Evolutionary conservation across 2,113 vertebrate species (phyloP).

Genomic region (Sylvia atricapilla): DNA sequence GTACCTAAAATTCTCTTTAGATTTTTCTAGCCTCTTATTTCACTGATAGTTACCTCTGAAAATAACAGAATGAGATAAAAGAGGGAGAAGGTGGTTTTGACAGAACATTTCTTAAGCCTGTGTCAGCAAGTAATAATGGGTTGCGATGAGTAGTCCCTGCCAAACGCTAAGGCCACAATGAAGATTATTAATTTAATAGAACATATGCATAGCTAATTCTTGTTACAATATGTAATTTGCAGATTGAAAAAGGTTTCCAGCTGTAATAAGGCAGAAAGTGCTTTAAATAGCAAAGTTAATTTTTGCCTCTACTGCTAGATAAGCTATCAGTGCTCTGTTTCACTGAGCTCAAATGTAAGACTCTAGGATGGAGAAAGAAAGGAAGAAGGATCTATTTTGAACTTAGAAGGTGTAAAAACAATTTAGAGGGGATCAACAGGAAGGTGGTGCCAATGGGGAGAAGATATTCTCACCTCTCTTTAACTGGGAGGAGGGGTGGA

Average conservation of each 20-base stretch:
- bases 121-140: background rate
- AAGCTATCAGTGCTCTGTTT: background rate
- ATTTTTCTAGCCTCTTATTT: background rate
- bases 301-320: background rate
- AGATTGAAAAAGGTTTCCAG: conserved; percentile 2
- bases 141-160: background rate
- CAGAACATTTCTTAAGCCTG: background rate
- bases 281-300: conserved; percentile 13
- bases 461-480: background rate
- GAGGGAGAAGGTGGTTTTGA: background rate
- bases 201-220: background rate
- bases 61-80: background rate
- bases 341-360: background rate
- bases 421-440: background rate
- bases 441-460: background rate
- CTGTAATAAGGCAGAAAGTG: background rate
- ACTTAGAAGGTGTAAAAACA: background rate
- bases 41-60: background rate
- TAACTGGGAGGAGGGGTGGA: background rate
- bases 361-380: background rate
- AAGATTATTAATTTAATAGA: background rate
- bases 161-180: background rate
- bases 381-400: background rate
- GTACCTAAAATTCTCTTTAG: background rate
- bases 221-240: background rate